Base-by-base conservation (phyloP, 2,888 invertebrate genomes). In the Pocota personata region DNA sequence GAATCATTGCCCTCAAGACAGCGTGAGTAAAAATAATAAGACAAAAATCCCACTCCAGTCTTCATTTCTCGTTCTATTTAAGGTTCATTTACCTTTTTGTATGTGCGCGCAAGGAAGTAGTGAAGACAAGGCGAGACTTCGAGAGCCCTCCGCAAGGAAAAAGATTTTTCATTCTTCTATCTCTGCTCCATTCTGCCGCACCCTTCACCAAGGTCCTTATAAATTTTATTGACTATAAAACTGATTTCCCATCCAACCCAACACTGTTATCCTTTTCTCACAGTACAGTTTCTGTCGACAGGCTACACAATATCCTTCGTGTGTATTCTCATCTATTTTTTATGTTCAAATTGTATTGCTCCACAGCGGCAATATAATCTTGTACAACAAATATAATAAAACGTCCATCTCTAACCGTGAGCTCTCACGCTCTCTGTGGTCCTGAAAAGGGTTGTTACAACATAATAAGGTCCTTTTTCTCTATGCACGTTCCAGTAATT, bases 31-130 rank as follows among this genome's bases (percentile, higher is more conserved):
- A 83, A 62, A 76, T 64, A 73, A 73, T 37, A 55, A 50, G 16
- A 21, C 19, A 46, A 40, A n/a, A 16, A 43, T 3, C 3, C 14
- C 62, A 5, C 19, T 19, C 16, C 43, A 67, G 40, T 60, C 50
- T 60, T 40, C 50, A 50, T 66, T 64, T 46, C 46, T 60, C 43
- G 32, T 73, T 60, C 73, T 57, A 67, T 79, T 83, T 79, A 77
- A 67, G 55, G 83, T 83, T 83, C 83, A 62, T 83, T 69, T 57
- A 83, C 79, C 83, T 73, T 60, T 66, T 71, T 71, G 57, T 71
- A 37, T 14, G 6, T 14, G 12, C 0, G 24, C 1, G 14, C 8
- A 4, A 16, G 35, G 7, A 12, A 12, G 46, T 4, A 40, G 27
- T 24, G 21, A 12, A 19, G 3, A n/a, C 2, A 8, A 57, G 24